Percentiles rank a stretch among this genome's conserved stretches.
These are phyloP conservation scores for Hippocampus abdominalis DNA, from an alignment of 2,113 vertebrate species.

Conservation along the genomic window DNA sequence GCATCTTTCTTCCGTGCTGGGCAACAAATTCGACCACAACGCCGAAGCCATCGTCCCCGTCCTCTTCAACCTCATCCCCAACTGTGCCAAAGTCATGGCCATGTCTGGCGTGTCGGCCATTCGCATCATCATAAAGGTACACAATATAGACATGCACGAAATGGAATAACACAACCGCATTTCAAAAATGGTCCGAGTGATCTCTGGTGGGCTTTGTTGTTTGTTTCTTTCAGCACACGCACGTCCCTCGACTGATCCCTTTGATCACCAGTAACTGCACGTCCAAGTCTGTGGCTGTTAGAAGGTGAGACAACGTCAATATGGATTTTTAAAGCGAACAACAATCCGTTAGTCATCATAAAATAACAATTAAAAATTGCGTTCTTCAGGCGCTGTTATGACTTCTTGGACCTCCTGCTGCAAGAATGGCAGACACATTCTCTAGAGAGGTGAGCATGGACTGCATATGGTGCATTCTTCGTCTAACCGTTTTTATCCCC, in stretches of 20 bases:
- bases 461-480: not conserved
- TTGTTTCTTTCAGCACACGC: slow-evolving; percentile 82
- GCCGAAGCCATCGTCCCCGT: slow-evolving; percentile 95
- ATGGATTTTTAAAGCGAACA: not conserved
- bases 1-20: slow-evolving; percentile 87
- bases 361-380: not conserved
- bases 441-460: slow-evolving; percentile 71
- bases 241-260: slow-evolving; percentile 93
- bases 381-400: slow-evolving; percentile 73
- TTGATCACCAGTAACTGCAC: slow-evolving; percentile 98
- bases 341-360: not conserved
- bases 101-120: slow-evolving; percentile 91
- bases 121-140: slow-evolving; percentile 91
- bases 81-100: slow-evolving; percentile 96
- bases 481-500: no score
- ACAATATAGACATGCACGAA: not conserved
- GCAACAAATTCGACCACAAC: slow-evolving; percentile 95
- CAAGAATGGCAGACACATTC: slow-evolving; percentile 81
- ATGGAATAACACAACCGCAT: not conserved
- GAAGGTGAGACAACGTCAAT: slow-evolving; percentile 76
- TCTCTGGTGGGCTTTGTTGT: not conserved
- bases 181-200: not conserved
- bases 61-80: slow-evolving; percentile 96
- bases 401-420: slow-evolving; percentile 75
- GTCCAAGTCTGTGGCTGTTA: slow-evolving; percentile 92